Percentiles rank a stretch among this genome's conserved stretches.
Conservation (phyloP, 2,888 invertebrate genomes). For the Zelleria hepariella region DNA sequence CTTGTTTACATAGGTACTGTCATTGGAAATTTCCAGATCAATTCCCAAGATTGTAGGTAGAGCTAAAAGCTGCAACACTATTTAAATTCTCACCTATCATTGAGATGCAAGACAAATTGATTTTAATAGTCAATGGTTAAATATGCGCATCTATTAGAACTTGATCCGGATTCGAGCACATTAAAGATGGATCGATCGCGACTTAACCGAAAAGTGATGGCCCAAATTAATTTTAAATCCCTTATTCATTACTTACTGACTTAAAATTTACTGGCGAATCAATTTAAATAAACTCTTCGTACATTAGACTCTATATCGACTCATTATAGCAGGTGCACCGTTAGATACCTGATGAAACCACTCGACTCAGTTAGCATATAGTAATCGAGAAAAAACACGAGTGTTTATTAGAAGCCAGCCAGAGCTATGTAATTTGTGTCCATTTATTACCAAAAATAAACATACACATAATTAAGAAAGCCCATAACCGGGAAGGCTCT, state of each 20-base stretch:
- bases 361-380: conserved; percentile 1
- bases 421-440: conserved; percentile 28
- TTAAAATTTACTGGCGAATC: conserved; percentile 23
- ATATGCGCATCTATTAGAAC: conserved; percentile 45
- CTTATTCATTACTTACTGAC: conserved; percentile 27
- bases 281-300: conserved; percentile 33
- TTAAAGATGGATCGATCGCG: conserved; percentile 28
- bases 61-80: conserved; percentile 13
- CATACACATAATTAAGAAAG: conserved; percentile 29
- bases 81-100: conserved; percentile 23
- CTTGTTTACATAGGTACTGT: too few relatives aligned
- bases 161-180: conserved; percentile 28
- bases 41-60: not conserved
- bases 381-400: conserved; percentile 1
- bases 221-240: conserved; percentile 41
- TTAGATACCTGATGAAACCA: conserved; percentile 15
- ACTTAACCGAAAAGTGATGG: conserved; percentile 29
- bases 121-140: conserved; percentile 34
- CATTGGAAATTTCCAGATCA: not conserved
- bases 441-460: conserved; percentile 29
- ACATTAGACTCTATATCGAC: conserved; percentile 19
- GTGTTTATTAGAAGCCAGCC: conserved; percentile 17
- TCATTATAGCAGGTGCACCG: conserved; percentile 19
- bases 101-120: conserved; percentile 35
- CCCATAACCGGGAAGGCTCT: conserved; percentile 45